A percentile compares a stretch with the other conserved stretches of the same genome.
These are phyloP conservation scores for Oplegnathus fasciatus DNA, from an alignment of 2,113 vertebrate genomes.

Conservation along the genomic window DNA sequence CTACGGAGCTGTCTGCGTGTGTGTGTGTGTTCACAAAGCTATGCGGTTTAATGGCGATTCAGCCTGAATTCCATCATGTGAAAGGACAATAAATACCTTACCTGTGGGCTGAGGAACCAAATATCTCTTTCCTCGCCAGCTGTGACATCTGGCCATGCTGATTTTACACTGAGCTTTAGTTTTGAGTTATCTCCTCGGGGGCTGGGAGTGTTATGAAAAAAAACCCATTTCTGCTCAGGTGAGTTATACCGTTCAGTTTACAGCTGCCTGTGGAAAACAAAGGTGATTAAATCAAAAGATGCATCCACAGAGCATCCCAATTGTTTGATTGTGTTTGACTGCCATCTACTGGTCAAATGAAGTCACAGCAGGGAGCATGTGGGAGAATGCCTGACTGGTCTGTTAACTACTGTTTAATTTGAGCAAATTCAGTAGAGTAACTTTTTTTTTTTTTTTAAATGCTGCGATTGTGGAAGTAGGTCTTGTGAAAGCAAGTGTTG, in stretches of 20 bases:
- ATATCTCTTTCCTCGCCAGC: neutral
- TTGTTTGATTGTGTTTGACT: constrained; percentile 32
- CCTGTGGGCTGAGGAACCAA: constrained; percentile 3
- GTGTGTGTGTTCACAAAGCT: constrained; percentile 12
- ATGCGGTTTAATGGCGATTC: constrained; percentile 8
- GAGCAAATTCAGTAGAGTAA: neutral
- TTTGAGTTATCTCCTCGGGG: neutral
- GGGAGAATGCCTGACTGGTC: neutral
- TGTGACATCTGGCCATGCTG: constrained; percentile 25
- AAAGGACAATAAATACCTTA: constrained; percentile 36
- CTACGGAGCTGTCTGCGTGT: constrained; percentile 11
- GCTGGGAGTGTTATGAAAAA: neutral
- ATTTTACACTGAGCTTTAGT: constrained; percentile 15
- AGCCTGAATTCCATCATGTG: constrained; percentile 5
- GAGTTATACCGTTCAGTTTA: constrained; percentile 5
- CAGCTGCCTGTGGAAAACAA: neutral
- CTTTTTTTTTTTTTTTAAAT: too few species aligned
- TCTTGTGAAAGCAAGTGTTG: neutral
- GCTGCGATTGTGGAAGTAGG: neutral
- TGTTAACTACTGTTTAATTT: neutral
- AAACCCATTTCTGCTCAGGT: neutral
- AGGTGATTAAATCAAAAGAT: constrained; percentile 4
- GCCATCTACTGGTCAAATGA: constrained; percentile 63
- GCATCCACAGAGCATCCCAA: neutral
- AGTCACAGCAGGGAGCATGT: neutral